phyloP scores from a whole-genome alignment of 2,113 vertebrate genomes.

The Sorex araneus region DNA sequence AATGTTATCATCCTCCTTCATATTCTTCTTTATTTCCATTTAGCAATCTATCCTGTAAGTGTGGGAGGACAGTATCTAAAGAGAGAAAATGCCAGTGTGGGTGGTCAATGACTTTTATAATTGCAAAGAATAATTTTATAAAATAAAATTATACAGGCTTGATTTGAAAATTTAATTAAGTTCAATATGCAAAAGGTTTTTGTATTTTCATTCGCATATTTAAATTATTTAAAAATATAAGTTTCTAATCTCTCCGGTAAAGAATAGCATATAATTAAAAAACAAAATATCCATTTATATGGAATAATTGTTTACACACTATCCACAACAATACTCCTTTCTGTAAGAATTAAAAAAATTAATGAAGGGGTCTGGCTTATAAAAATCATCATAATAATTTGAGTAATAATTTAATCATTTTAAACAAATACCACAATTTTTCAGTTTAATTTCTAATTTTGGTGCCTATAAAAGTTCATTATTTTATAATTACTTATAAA shows the following conservation, averaged over 20 bases:
- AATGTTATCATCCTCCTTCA: background rate
- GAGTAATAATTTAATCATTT: background rate
- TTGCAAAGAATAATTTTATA: background rate
- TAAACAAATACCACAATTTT: background rate
- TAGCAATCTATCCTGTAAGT: background rate
- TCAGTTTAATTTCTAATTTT: conserved; percentile 12
- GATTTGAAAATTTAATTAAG: background rate
- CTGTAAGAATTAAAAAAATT: background rate
- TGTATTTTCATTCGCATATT: background rate
- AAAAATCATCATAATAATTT: no score
- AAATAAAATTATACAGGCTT: background rate
- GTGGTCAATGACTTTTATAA: background rate
- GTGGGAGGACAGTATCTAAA: background rate
- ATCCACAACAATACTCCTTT: background rate
- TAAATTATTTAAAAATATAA: conserved; percentile 4
- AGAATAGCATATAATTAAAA: background rate
- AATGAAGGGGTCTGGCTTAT: background rate
- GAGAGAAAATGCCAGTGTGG: conserved; percentile 5
- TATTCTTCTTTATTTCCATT: background rate
- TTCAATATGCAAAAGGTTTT: background rate
- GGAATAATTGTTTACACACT: background rate
- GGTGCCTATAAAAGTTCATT: no score
- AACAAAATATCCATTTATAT: background rate
- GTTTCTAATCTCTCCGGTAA: background rate
- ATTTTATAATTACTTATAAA: background rate